Percentiles rank a stretch among this genome's conserved stretches.
phyloP scores from a whole-genome alignment of 2,113 vertebrate genomes.

The Emydocephalus ijimae region DNA sequence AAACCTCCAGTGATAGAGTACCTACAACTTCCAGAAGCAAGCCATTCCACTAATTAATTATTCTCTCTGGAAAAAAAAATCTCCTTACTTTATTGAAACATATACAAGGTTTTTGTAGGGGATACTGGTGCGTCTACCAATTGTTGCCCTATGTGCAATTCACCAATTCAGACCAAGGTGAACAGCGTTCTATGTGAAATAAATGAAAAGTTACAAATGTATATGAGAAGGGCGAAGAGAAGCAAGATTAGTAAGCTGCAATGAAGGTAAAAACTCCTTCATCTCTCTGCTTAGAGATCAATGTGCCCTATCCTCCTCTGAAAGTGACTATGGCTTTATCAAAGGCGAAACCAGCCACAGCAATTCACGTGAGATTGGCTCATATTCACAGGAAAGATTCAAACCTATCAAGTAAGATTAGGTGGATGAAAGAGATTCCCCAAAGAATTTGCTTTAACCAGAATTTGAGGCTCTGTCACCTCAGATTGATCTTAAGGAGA shows the following conservation, averaged over 20 bases:
- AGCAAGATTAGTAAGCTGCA: neutral
- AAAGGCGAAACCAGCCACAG: neutral
- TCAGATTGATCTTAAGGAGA: neutral
- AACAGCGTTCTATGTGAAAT: neutral
- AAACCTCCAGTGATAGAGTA: neutral
- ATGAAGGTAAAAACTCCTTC: neutral
- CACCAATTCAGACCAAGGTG: neutral
- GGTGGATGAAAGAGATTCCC: neutral
- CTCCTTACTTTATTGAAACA: neutral
- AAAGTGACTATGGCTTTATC: neutral
- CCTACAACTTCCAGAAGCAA: neutral
- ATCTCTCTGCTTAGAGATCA: neutral
- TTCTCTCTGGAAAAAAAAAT: neutral
- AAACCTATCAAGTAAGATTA: neutral
- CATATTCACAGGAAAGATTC: neutral
- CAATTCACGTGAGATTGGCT: neutral
- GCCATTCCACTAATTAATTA: neutral
- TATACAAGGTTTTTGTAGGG: neutral
- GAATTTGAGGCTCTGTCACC: neutral
- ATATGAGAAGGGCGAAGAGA: neutral
- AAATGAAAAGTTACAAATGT: neutral
- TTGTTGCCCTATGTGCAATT: neutral
- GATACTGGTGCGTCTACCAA: neutral
- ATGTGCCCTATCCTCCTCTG: neutral
- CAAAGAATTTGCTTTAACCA: neutral